Evolutionary conservation across 2,888 invertebrate species (phyloP), one percentile per base, ranked within the genome.

Genomic region (Drymonia ruficornis): DNA sequence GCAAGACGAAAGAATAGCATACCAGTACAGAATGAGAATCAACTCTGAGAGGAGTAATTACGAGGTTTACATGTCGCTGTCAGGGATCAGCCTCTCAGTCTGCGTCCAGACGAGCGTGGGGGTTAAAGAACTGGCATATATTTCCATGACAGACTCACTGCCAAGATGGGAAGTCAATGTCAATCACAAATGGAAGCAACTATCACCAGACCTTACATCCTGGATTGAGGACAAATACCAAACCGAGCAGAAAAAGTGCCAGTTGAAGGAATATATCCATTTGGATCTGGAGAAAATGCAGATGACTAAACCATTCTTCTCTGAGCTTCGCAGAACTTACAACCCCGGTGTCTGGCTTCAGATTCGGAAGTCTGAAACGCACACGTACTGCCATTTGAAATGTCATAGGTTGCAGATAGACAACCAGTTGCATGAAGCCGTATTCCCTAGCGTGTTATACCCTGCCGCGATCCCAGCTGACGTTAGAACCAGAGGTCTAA

Each of bases 251-350:
- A 95, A 95, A 70, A 95, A 95, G 73, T 96, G 96, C 49, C 95
- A 96, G 66, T 83, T 97, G 45, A 96, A 96, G 78, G 96, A 97
- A 77, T 96, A 96, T 78, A 94, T 97, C 9, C 89, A 97, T 92
- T 95, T 97, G 53, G 97, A 97, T 78, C 94, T 97, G 65, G 95
- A 95, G 49, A 96, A 96, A 81, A 97, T 97, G 97, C 96, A 96
- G 70, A 97, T 97, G 96, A 95, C 96, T 0, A 96, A 96, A 80
- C 97, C 97, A 0, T 97, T 97, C 84, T 96, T 96, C 75, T 96
- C 97, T 0, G 96, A 96, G 73, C 81, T 97, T 23, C 86, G 96
- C 43, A 91, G 97, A 42, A 95, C 94, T 0, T 96, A 96, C 76
- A 94, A 93, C 53, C 96, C 97, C 1, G 96, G 95, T 0, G 74